These are phyloP conservation scores for Apis laboriosa DNA, from an alignment of 1,140 invertebrate genomes.

Conservation along the genomic window DNA sequence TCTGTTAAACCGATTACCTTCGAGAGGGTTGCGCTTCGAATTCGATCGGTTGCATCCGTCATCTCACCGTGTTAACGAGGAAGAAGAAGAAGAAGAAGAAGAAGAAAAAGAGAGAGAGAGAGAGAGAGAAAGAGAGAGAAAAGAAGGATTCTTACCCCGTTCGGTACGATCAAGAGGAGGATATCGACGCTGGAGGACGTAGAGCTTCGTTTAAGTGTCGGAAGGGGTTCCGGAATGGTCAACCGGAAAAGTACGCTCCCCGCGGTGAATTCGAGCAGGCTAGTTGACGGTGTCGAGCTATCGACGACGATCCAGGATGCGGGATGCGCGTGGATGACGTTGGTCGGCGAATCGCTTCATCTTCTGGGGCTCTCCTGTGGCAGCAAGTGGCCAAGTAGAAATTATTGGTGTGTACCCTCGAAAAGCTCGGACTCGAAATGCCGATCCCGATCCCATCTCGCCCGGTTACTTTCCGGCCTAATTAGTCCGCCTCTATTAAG, in stretches of 20 bases:
- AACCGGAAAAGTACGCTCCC: slow-evolving; percentile 48
- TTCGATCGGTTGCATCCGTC: background rate
- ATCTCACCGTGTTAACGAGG: background rate
- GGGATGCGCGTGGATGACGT: slow-evolving; percentile 56
- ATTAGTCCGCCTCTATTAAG: slow-evolving; percentile 76
- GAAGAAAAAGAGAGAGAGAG: too few relatives aligned
- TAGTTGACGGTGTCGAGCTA: slow-evolving; percentile 35
- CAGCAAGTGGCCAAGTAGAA: slow-evolving; percentile 54
- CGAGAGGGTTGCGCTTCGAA: background rate
- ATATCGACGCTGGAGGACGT: background rate
- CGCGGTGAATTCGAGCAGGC: slow-evolving; percentile 29
- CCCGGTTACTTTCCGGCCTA: slow-evolving; percentile 59
- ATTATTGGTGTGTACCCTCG: slow-evolving; percentile 55
- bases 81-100: too few relatives aligned
- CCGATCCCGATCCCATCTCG: slow-evolving; percentile 7
- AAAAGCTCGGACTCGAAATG: slow-evolving; percentile 27
- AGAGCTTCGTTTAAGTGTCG: background rate
- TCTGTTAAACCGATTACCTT: slow-evolving; percentile 64
- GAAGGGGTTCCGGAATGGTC: background rate
- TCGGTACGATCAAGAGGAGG: background rate
- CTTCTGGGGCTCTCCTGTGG: slow-evolving; percentile 63
- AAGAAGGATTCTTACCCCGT: slow-evolving; percentile 3
- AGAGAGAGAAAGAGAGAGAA: background rate
- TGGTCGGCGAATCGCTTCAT: slow-evolving; percentile 62
- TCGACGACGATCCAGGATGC: slow-evolving; percentile 60